Percentiles rank a stretch among this genome's conserved stretches.
phyloP scores from a whole-genome alignment of 2,797 vertebrate species.

The Percopsis omiscomaycus region DNA sequence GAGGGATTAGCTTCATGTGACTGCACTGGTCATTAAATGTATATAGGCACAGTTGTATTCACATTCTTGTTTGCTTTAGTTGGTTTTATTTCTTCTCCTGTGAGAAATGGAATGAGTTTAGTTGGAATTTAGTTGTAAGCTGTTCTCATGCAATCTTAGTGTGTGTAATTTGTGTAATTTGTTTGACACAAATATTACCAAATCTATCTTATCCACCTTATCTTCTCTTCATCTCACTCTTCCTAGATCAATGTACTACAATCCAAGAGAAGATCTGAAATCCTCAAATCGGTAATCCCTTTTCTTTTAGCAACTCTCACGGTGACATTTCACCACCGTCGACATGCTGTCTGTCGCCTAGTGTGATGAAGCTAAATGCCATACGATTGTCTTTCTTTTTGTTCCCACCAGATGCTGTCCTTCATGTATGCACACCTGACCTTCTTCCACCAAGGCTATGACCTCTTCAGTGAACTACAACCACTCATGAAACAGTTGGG shows the following conservation, averaged over 20 bases:
- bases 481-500: conserved; percentile 96
- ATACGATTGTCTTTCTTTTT: background rate
- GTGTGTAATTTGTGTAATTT: background rate
- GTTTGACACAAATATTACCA: background rate
- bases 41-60: no score
- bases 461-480: conserved; percentile 94
- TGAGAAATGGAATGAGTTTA: no score
- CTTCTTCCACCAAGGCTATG: conserved; percentile 99
- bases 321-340: background rate
- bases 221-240: conserved; percentile 9
- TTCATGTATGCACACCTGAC: conserved; percentile 98
- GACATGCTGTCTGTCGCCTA: no score
- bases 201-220: background rate
- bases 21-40: background rate
- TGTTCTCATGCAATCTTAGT: background rate
- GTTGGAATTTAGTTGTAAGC: no score
- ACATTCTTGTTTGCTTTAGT: no score
- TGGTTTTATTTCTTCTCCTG: no score
- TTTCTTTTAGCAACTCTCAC: background rate
- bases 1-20: background rate
- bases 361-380: background rate
- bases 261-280: conserved; percentile 96
- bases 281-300: conserved; percentile 91
- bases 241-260: conserved; percentile 95
- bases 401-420: conserved; percentile 87